These are phyloP conservation scores for Talpa occidentalis DNA, from an alignment of 2,113 vertebrate genomes.

Conservation along the genomic window DNA sequence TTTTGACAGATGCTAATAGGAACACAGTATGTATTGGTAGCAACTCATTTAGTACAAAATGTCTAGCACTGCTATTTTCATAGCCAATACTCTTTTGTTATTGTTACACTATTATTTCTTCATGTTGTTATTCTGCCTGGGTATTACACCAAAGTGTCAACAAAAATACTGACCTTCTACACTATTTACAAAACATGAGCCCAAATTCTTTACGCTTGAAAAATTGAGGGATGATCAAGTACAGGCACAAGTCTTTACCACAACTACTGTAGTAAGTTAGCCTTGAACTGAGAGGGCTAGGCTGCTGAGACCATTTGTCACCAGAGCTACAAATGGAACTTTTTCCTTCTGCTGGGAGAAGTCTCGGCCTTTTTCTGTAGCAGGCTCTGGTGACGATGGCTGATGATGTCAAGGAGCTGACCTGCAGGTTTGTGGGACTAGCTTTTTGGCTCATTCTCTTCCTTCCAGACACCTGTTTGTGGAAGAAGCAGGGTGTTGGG, in stretches of 20 bases:
- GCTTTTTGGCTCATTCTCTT: not conserved
- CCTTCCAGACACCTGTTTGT: not conserved
- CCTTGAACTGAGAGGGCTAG: not conserved
- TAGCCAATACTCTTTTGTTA: not conserved
- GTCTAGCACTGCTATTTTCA: not conserved
- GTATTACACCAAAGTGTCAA: not conserved
- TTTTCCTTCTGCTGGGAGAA: not conserved
- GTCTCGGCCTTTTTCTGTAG: not conserved
- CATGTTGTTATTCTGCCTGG: not conserved
- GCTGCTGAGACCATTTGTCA: not conserved
- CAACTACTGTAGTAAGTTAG: not conserved
- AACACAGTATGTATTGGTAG: not conserved
- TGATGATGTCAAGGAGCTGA: not conserved
- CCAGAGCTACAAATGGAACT: not conserved
- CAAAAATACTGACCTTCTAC: not conserved
- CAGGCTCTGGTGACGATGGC: not conserved
- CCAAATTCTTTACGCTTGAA: not conserved
- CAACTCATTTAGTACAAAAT: not conserved
- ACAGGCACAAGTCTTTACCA: not conserved
- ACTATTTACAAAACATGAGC: not conserved
- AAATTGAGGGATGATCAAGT: not conserved
- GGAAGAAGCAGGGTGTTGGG: not conserved
- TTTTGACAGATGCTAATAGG: not conserved
- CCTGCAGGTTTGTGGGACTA: not conserved
- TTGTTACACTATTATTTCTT: not conserved